Evolutionary conservation across 2,113 vertebrate species (phyloP), one percentile per base, ranked within the genome.

Genomic region (Burhinus bistriatus): DNA sequence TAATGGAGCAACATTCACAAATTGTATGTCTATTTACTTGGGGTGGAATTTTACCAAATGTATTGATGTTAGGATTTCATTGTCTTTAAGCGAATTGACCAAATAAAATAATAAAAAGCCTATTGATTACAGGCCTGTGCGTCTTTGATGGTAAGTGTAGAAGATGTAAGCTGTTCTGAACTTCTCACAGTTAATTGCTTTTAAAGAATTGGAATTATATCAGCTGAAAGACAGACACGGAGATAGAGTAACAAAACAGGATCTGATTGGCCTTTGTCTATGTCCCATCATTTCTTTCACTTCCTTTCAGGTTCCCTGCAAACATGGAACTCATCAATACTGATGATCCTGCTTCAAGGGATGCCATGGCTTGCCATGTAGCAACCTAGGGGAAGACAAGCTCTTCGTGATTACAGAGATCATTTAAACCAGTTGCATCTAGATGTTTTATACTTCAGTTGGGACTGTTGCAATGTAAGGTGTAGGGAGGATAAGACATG

Each of bases 341-440:
- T 19, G 38, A 51, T 42, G 38, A n/a, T 66, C 19, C 16, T 1
- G 3, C 36, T 34, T 57, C 3, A 21, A 77, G 25, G 22, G 18
- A 21, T 65, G 40, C 40, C 6, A 1, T 25, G 16, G 21, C 12
- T 91, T 89, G 32, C 21, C 9, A 5, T 42, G 1, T 3, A 70
- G 45, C 25, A 9, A 59, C 55, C 11, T 47, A 44, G 26, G 16
- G 12, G 36, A 58, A 57, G 23, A 51, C n/a, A 52, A 40, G 21
- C 27, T 81, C 23, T 55, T 27, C 2, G 0, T 68, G 19, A 11
- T 44, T 36, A 12, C 62, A 25, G 7, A 10, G 47, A 4, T 42
- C 1, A 0, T 15, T 15, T 45, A 29, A 22, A 73, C 26, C 19
- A 36, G 9, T 32, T 62, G 9, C 5, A 0, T 34, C 13, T 4